Percentiles rank a stretch among this genome's conserved stretches.
phyloP scores from a whole-genome alignment of 2,888 invertebrate species.

The Callinectes sapidus region DNA sequence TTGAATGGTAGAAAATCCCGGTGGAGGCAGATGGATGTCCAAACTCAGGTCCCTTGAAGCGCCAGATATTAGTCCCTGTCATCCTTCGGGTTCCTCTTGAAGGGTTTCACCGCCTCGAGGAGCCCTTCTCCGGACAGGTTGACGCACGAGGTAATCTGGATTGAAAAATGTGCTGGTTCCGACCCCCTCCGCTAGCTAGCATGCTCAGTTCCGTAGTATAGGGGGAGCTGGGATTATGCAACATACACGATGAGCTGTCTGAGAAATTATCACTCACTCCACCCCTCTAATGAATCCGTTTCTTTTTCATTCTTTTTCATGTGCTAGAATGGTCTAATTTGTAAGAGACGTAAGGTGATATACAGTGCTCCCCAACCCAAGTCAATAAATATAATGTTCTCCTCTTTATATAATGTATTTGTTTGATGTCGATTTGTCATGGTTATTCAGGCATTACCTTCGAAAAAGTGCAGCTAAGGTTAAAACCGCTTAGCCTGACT shows the following conservation, averaged over 20 bases:
- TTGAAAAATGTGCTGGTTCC: constrained; percentile 8
- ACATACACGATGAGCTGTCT: background rate
- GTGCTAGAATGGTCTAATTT: background rate
- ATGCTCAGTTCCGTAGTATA: constrained; percentile 6
- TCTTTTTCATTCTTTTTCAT: background rate
- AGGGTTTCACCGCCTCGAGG: constrained; percentile 17
- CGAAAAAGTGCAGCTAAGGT: constrained; percentile 23
- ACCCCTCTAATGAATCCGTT: background rate
- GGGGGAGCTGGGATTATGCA: background rate
- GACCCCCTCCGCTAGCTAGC: background rate
- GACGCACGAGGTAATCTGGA: constrained; percentile 31
- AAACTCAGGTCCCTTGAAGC: background rate
- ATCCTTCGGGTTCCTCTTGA: constrained; percentile 24
- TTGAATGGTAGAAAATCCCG: constrained; percentile 18
- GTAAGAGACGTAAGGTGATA: background rate
- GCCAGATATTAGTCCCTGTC: constrained; percentile 1
- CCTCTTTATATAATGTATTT: background rate
- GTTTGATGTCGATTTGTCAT: constrained; percentile 31
- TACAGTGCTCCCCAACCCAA: background rate
- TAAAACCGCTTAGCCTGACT: constrained; percentile 7
- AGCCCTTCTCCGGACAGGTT: constrained; percentile 26
- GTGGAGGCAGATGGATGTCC: background rate
- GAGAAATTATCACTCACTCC: background rate
- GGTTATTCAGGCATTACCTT: constrained; percentile 27
- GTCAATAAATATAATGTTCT: constrained; percentile 5